Conservation (phyloP, 1,140 invertebrate species). For the Drosophila melanogaster region Release_6_plus_ISO1_MT NT_033777.3:7378501-7379000, state of each 20-base stretch:
- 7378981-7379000: slow-evolving; percentile 65
- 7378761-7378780: slow-evolving; percentile 59
- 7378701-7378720: slow-evolving; percentile 26
- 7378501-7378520: slow-evolving; percentile 46
- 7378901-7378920: slow-evolving; percentile 45
- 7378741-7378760: slow-evolving; percentile 59
- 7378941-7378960: slow-evolving; percentile 58
- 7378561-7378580: slow-evolving; percentile 46
- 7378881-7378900: slow-evolving; percentile 81
- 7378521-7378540: slow-evolving; percentile 23
- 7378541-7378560: slow-evolving; percentile 1
- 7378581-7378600: slow-evolving; percentile 48
- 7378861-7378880: slow-evolving; percentile 60
- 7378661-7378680: slow-evolving; percentile 79
- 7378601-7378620: slow-evolving; percentile 49
- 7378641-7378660: slow-evolving; percentile 69
- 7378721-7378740: slow-evolving; percentile 35
- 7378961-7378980: slow-evolving; percentile 26
- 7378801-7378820: slow-evolving; percentile 44
- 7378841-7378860: slow-evolving; percentile 35
- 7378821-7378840: slow-evolving; percentile 23
- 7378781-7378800: slow-evolving; percentile 56
- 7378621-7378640: slow-evolving; percentile 60
- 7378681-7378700: slow-evolving; percentile 71
- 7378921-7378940: slow-evolving; percentile 42